A percentile compares a stretch with the other conserved stretches of the same genome.
Evolutionary conservation across 2,113 vertebrate genomes (phyloP).

Genomic region (Taurulus bubalis): DNA sequence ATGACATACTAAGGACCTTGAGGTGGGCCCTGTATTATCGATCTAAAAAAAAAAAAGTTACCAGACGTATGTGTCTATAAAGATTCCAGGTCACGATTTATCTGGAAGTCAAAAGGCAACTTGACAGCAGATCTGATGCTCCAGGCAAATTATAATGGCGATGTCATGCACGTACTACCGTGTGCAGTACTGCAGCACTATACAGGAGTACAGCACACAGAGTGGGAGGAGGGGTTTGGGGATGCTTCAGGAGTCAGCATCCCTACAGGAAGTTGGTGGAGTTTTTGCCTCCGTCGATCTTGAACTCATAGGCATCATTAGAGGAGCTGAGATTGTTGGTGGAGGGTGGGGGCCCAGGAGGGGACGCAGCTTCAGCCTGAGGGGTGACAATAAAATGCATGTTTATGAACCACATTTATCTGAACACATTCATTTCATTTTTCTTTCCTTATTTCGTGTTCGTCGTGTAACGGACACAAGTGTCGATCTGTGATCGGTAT

Average conservation of each 20-base stretch:
- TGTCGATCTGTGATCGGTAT: too few relatives aligned
- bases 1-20: background rate
- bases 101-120: background rate
- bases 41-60: background rate
- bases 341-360: conserved; percentile 15
- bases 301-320: conserved; percentile 42
- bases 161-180: background rate
- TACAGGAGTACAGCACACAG: background rate
- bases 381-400: background rate
- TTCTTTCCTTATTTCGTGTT: background rate
- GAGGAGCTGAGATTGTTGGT: background rate
- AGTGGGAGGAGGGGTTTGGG: background rate
- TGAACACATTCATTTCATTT: background rate
- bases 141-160: background rate
- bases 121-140: background rate
- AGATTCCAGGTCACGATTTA: background rate
- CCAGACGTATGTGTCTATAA: background rate
- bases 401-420: background rate
- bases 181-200: too few relatives aligned
- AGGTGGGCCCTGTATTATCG: background rate
- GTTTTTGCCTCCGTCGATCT: conserved; percentile 36
- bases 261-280: conserved; percentile 73
- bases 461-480: too few relatives aligned
- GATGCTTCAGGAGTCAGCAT: background rate
- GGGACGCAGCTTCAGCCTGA: conserved; percentile 14